Evolutionary conservation across 2,797 vertebrate genomes (phyloP).

Genomic region (Echeneis naucrates): DNA sequence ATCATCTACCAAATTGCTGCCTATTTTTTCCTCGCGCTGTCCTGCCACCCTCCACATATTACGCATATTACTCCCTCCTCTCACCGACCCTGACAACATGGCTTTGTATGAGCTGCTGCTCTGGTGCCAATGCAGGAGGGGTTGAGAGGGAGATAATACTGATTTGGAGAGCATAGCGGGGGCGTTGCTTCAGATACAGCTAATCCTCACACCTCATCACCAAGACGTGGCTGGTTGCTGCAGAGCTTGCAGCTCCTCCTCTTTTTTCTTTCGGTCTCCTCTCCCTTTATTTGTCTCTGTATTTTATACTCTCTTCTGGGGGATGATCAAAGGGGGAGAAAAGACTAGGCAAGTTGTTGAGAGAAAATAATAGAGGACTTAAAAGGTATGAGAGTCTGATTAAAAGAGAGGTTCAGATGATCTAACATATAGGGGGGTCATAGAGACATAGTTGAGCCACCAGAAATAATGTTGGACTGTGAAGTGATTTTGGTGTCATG

Average conservation of each 20-base stretch:
- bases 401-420: constrained; percentile 15
- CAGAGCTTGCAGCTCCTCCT: neutral
- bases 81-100: constrained; percentile 56
- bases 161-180: constrained; percentile 71
- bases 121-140: constrained; percentile 43
- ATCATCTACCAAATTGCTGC: constrained; percentile 36
- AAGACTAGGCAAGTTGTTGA: constrained; percentile 12
- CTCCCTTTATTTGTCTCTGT: constrained; percentile 18
- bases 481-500: too few relatives aligned
- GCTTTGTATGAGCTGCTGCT: constrained; percentile 61
- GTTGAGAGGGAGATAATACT: constrained; percentile 64
- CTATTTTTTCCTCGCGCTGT: constrained; percentile 55
- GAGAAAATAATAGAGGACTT: constrained; percentile 26
- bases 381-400: constrained; percentile 20
- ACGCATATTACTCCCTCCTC: constrained; percentile 30
- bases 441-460: too few relatives aligned
- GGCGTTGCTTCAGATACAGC: constrained; percentile 74
- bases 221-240: constrained; percentile 50
- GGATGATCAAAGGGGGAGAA: constrained; percentile 4
- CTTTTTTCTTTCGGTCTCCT: neutral
- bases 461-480: too few relatives aligned
- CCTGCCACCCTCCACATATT: constrained; percentile 69
- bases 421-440: neutral
- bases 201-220: constrained; percentile 78
- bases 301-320: constrained; percentile 16